Evolutionary conservation across 2,888 invertebrate genomes (phyloP).

Genomic region (Lymantria monacha): DNA sequence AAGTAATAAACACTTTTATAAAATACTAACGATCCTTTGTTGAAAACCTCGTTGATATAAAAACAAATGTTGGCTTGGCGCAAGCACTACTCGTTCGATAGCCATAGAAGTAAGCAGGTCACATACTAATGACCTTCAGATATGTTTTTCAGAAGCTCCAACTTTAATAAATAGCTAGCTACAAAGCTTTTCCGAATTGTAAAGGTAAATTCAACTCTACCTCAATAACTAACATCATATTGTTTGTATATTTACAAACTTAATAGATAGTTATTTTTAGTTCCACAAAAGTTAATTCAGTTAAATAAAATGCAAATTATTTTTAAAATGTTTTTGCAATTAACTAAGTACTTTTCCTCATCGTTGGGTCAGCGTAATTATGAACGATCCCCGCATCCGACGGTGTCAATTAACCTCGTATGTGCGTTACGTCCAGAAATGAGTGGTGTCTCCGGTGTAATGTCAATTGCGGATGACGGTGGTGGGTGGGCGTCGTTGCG

Average conservation of each 20-base stretch:
- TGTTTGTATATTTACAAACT: too few relatives aligned
- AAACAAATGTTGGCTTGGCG: conserved; percentile 21
- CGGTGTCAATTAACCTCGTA: conserved; percentile 26
- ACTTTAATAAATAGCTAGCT: conserved; percentile 25
- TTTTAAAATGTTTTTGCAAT: conserved; percentile 16
- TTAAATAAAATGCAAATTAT: background rate
- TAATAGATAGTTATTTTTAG: too few relatives aligned
- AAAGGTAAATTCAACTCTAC: too few relatives aligned
- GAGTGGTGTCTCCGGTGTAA: conserved; percentile 55
- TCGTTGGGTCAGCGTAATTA: conserved; percentile 20
- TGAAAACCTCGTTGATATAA: background rate
- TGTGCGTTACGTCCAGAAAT: conserved; percentile 37
- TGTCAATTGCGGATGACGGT: conserved; percentile 56
- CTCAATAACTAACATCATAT: too few relatives aligned
- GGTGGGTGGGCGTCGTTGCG: conserved; percentile 42
- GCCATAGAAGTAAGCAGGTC: conserved; percentile 51
- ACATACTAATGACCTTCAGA: conserved; percentile 50
- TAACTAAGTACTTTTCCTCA: conserved; percentile 29
- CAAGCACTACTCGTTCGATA: conserved; percentile 37
- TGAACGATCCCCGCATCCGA: conserved; percentile 17
- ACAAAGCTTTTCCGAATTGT: too few relatives aligned
- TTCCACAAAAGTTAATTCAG: too few relatives aligned
- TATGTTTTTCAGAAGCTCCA: conserved; percentile 32
- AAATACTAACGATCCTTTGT: conserved; percentile 10
- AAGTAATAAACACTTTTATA: conserved; percentile 1